Base-by-base conservation (phyloP, 2,888 invertebrate species). In the Plusia festucae region DNA sequence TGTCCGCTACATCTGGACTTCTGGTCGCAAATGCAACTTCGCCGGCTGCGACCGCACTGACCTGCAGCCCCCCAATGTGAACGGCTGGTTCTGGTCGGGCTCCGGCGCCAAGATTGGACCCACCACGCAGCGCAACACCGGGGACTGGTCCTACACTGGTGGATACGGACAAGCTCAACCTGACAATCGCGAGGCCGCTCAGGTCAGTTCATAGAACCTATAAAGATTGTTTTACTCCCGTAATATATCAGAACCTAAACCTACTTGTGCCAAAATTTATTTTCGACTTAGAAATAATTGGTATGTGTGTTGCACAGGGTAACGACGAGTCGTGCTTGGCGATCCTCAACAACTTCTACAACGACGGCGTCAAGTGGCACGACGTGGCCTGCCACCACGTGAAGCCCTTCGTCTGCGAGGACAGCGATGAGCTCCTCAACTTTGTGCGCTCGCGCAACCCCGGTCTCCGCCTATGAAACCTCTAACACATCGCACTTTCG, bases 61-160 rank as follows among this genome's bases (percentile, higher is more conserved):
- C 91, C 94, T 98, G 84, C 97, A 97, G 92, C 98, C 98, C n/a
- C 96, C 97, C 70, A 97, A 97, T 87, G 96, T 97, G 79, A 97
- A 98, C 91, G 98, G 98, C 63, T 98, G 98, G 98, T 98, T 98
- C 96, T 98, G 98, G 98, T 98, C 98, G 7, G 98, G 98, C 75
- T 98, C 98, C 9, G 98, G 98, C 32, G 98, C 97, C 71, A 98
- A 98, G 95, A 98, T 98, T 87, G 98, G 98, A 53, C 97, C 98
- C 69, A 98, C 98, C 61, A 97, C 97, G 34, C 98, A 98, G 90
- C 96, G 98, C 73, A 98, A 98, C 92, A 97, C 98, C 68, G 98
- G 98, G 46, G 98, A 98, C 90, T 98, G 98, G 98, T 98, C 98
- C 81, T 95, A 95, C 86, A 98, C 98, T 58, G 98, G 98, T 68